Conservation (phyloP, 2,113 vertebrate species). For the Eupsittula cactorum region DNA sequence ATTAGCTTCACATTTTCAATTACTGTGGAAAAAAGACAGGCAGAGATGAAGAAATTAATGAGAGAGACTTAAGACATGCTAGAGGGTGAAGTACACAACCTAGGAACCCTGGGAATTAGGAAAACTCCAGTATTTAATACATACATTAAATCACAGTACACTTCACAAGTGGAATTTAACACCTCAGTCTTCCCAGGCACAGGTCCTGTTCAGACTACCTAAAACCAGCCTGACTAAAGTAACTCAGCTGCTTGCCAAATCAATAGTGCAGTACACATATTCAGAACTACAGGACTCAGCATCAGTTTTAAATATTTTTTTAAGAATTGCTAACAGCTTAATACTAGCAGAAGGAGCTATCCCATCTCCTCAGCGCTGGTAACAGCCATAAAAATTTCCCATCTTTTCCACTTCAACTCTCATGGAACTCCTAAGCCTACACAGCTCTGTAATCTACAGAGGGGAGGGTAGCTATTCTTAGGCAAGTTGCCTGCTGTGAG, state of each 20-base stretch:
- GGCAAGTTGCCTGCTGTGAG: background rate
- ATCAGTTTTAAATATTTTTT: background rate
- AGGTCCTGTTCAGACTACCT: background rate
- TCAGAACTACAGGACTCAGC: background rate
- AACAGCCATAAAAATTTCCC: background rate
- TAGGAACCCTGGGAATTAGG: background rate
- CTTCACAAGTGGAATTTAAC: background rate
- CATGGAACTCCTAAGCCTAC: background rate
- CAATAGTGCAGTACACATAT: too few relatives aligned
- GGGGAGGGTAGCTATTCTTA: background rate
- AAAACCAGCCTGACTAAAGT: background rate
- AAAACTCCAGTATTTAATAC: background rate
- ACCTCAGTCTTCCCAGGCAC: background rate
- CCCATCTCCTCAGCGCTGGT: rapidly evolving
- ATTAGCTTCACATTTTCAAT: background rate
- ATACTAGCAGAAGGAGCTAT: background rate
- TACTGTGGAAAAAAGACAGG: background rate
- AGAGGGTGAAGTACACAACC: background rate
- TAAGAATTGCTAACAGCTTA: background rate
- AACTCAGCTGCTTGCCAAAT: background rate
- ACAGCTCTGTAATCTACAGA: background rate
- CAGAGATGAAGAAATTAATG: background rate
- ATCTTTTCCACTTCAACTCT: background rate
- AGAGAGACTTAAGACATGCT: background rate
- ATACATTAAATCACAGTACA: background rate